Percentiles rank a stretch among this genome's conserved stretches.
These are phyloP conservation scores for Odontesthes bonariensis DNA, from an alignment of 2,113 vertebrate genomes.

Conservation along the genomic window DNA sequence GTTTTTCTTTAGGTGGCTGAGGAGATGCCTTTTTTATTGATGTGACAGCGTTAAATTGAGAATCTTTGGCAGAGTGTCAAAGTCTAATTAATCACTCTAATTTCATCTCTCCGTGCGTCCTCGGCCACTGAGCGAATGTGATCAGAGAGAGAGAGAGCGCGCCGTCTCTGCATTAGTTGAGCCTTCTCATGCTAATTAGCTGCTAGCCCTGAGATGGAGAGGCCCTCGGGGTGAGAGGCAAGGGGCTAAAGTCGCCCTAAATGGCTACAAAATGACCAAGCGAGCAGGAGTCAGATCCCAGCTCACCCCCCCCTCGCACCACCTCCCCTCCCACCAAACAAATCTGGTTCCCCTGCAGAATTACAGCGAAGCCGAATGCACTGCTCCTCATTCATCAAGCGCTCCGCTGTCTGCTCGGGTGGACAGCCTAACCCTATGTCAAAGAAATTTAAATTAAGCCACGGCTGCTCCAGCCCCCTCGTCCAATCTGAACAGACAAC, in stretches of 20 bases:
- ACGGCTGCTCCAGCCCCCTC: not conserved
- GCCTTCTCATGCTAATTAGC: slow-evolving; percentile 81
- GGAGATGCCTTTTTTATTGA: slow-evolving; percentile 82
- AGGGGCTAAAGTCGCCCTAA: slow-evolving; percentile 76
- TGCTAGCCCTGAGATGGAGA: slow-evolving; percentile 76
- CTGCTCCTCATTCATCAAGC: slow-evolving; percentile 9
- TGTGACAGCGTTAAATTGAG: slow-evolving; percentile 85
- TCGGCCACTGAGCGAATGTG: slow-evolving; percentile 73
- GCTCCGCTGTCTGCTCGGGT: not conserved
- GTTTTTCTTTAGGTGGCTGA: slow-evolving; percentile 75
- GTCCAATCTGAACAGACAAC: not conserved
- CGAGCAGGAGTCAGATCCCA: slow-evolving; percentile 44
- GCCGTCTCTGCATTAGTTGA: slow-evolving; percentile 62
- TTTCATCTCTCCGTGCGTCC: slow-evolving; percentile 78
- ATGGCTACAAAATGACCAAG: slow-evolving; percentile 78
- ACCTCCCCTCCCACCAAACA: slow-evolving; percentile 5
- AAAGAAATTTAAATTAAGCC: not conserved
- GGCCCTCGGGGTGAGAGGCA: slow-evolving; percentile 74
- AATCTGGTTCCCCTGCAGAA: slow-evolving; percentile 24
- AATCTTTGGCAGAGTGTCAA: slow-evolving; percentile 85
- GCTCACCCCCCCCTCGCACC: slow-evolving; percentile 31
- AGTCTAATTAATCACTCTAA: slow-evolving; percentile 84
- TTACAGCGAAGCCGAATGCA: not conserved
- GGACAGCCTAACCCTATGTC: not conserved
- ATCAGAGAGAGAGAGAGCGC: slow-evolving; percentile 77